Percentiles rank a stretch among this genome's conserved stretches.
Evolutionary conservation across 2,113 vertebrate species (phyloP).

Genomic region (Zosterops lateralis): DNA sequence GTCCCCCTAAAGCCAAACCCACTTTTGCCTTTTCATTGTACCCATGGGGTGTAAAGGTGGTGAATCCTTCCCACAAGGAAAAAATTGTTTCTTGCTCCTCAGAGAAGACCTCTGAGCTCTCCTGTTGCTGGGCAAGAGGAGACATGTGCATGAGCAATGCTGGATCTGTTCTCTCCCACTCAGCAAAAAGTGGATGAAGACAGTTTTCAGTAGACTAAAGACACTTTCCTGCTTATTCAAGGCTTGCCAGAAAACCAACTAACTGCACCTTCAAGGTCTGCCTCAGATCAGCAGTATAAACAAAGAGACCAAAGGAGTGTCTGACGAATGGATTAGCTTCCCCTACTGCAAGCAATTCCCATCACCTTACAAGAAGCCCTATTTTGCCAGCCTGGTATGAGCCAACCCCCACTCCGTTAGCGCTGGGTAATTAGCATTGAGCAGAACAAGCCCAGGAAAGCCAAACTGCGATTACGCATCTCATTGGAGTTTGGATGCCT

Average conservation of each 20-base stretch:
- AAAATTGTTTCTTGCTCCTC: not conserved
- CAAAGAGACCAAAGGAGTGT: not conserved
- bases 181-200: not conserved
- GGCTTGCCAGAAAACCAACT: not conserved
- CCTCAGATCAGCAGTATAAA: not conserved
- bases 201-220: not conserved
- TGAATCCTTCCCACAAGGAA: not conserved
- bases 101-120: not conserved
- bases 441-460: not conserved
- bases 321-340: not conserved
- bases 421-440: not conserved
- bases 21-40: not conserved
- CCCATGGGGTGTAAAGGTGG: not conserved
- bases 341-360: not conserved
- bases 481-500: not conserved
- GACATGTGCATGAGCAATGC: not conserved
- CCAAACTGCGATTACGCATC: not conserved
- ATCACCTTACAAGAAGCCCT: not conserved
- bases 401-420: accelerated
- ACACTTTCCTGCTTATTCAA: not conserved
- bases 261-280: not conserved
- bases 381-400: not conserved
- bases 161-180: not conserved
- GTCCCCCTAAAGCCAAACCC: not conserved
- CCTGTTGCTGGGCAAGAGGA: not conserved